Conservation (phyloP, 2,113 vertebrate species). For the Chascanopsetta lugubris region DNA sequence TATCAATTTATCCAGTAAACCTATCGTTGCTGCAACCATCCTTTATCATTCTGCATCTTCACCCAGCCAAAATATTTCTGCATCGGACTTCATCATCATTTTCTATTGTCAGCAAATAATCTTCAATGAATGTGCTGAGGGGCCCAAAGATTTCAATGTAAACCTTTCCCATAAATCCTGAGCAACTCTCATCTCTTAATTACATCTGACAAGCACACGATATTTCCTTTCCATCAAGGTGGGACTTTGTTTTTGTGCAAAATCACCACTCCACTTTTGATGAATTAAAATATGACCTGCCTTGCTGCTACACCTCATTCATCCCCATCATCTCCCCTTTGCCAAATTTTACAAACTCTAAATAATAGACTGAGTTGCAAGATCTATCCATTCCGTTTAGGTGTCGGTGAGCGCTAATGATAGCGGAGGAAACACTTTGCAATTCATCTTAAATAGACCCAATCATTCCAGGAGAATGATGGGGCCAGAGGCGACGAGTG, state of each 20-base stretch:
- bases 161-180: constrained; percentile 38
- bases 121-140: constrained; percentile 34
- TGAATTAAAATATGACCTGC: constrained; percentile 43
- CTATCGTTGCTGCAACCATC: background rate
- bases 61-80: constrained; percentile 7
- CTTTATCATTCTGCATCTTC: constrained; percentile 13
- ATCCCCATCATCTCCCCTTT: constrained; percentile 16
- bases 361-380: constrained; percentile 45
- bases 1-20: constrained; percentile 14
- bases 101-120: constrained; percentile 17
- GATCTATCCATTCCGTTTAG: constrained; percentile 43
- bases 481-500: constrained; percentile 17
- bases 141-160: constrained; percentile 27
- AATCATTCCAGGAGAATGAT: constrained; percentile 44
- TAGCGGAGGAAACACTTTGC: constrained; percentile 27
- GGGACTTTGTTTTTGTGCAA: constrained; percentile 31
- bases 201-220: constrained; percentile 41
- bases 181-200: constrained; percentile 41
- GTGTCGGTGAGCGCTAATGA: constrained; percentile 39
- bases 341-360: constrained; percentile 24
- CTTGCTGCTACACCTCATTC: constrained; percentile 30
- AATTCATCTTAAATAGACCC: constrained; percentile 33
- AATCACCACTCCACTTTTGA: constrained; percentile 19
- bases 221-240: constrained; percentile 50
- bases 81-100: constrained; percentile 23